Evolutionary conservation across 2,797 vertebrate species (phyloP).

Genomic region (Paguma larvata): DNA sequence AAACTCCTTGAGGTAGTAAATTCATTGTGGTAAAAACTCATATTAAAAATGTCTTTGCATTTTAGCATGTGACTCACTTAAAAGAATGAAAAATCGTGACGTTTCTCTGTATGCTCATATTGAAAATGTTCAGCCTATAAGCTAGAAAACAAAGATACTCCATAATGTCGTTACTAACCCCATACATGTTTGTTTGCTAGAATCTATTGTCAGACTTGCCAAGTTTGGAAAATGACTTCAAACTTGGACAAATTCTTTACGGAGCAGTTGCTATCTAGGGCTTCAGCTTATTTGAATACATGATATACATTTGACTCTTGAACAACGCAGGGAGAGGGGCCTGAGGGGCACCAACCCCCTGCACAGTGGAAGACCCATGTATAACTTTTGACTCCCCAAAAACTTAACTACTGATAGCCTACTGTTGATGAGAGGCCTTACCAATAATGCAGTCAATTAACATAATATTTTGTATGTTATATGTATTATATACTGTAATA

Average conservation of each 20-base stretch:
- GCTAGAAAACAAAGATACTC: not conserved
- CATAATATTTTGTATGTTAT: not conserved
- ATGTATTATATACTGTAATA: not conserved
- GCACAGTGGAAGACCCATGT: not conserved
- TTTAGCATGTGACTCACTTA: not conserved
- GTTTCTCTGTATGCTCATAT: not conserved
- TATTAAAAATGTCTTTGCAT: not conserved
- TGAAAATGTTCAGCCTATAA: not conserved
- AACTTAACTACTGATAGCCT: not conserved
- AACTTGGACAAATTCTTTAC: not conserved
- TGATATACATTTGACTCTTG: not conserved
- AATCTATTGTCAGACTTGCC: not conserved
- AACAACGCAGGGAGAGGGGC: not conserved
- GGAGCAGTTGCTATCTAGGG: not conserved
- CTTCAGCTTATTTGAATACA: not conserved
- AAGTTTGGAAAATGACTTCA: conserved; percentile 44
- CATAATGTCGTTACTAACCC: not conserved
- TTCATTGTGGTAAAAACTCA: not conserved
- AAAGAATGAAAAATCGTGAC: not conserved
- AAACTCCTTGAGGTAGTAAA: not conserved
- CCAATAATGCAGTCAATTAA: not conserved
- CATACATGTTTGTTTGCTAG: not conserved
- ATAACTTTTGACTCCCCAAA: not conserved
- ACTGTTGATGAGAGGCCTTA: not conserved
- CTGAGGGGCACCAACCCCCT: no score